A percentile compares a stretch with the other conserved stretches of the same genome.
Conservation (phyloP, 2,113 vertebrate species). For the Ammodytes marinus region DNA sequence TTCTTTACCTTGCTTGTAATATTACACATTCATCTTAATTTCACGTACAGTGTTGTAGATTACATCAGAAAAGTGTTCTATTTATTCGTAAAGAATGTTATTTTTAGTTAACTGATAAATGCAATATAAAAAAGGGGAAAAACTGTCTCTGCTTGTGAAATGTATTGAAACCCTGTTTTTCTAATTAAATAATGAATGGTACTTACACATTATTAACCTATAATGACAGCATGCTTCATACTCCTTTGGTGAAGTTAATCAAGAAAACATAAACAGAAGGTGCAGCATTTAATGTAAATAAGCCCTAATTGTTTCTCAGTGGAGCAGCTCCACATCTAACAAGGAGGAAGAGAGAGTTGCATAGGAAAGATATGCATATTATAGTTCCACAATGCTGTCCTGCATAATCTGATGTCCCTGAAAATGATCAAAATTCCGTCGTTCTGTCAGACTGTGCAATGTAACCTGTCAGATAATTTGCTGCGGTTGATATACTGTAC, state of each 20-base stretch:
- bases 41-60: background rate
- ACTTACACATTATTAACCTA: constrained; percentile 27
- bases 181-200: constrained; percentile 19
- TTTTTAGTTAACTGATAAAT: background rate
- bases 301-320: constrained; percentile 38
- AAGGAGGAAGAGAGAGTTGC: constrained; percentile 15
- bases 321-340: constrained; percentile 17
- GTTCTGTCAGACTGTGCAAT: constrained; percentile 48
- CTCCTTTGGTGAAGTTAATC: constrained; percentile 43
- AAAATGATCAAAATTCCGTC: constrained; percentile 34
- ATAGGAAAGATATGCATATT: background rate
- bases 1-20: no score
- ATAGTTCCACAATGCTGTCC: constrained; percentile 9
- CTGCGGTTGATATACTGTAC: constrained; percentile 36
- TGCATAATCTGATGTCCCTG: constrained; percentile 6
- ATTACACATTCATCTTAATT: no score
- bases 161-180: background rate
- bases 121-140: background rate
- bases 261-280: constrained; percentile 48
- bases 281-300: constrained; percentile 47
- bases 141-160: background rate
- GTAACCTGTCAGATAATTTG: constrained; percentile 47
- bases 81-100: background rate
- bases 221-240: constrained; percentile 33
- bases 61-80: background rate